phyloP scores from a whole-genome alignment of 1,140 invertebrate genomes.

The Drosophila grimshawi region DNA sequence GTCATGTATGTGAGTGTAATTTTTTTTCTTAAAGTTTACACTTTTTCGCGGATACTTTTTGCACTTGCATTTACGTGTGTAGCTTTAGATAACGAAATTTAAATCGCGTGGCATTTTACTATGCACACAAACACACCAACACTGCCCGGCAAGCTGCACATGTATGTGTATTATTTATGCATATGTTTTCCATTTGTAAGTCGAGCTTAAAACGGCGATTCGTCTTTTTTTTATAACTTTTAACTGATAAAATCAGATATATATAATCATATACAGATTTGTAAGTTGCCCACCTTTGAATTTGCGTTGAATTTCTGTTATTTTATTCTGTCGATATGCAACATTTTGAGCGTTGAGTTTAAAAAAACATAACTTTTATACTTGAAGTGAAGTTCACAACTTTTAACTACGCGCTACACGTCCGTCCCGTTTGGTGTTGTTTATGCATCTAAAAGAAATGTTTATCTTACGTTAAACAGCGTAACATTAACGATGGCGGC shows the following conservation, averaged over 20 bases:
- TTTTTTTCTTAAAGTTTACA: constrained; percentile 30
- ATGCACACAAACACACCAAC: not conserved
- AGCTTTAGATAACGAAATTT: constrained; percentile 5
- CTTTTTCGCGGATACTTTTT: constrained; percentile 33
- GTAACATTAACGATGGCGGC: constrained; percentile 23
- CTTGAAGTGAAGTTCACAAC: not conserved
- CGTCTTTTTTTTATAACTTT: not conserved
- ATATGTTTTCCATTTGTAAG: constrained; percentile 10
- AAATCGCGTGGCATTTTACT: constrained; percentile 19
- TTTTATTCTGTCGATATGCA: not conserved
- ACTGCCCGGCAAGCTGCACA: constrained; percentile 24
- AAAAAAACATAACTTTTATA: not conserved
- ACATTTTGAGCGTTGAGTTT: constrained; percentile 1
- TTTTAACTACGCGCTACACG: constrained; percentile 21
- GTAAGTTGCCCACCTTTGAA: constrained; percentile 1
- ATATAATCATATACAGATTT: not conserved
- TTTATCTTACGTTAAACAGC: constrained; percentile 28
- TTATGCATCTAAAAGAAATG: constrained; percentile 30
- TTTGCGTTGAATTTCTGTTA: not conserved
- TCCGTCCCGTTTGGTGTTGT: constrained; percentile 31
- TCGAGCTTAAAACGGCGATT: constrained; percentile 30
- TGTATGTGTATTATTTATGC: constrained; percentile 6
- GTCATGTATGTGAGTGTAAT: constrained; percentile 36
- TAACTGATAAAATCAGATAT: constrained; percentile 2
- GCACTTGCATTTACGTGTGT: constrained; percentile 27